These are phyloP conservation scores for Amphimedon queenslandica DNA, from an alignment of 37 sponge, comb jelly and placozoan genomes.

Conservation along the genomic window DNA sequence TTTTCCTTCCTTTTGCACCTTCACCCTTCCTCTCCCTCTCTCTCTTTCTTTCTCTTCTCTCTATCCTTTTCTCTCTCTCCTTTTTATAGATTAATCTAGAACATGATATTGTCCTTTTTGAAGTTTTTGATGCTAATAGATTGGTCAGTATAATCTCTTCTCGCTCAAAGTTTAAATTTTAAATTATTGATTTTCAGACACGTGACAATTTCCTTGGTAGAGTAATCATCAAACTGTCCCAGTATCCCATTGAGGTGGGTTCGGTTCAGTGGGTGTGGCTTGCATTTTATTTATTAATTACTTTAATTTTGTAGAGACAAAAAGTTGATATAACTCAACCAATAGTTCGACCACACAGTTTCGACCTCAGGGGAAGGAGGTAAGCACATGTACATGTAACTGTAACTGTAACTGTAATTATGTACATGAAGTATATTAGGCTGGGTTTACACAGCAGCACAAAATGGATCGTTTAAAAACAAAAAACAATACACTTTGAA, in stretches of 20 bases:
- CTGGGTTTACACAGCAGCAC: too few species aligned
- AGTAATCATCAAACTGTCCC: conserved; percentile 45
- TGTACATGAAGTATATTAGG: not conserved
- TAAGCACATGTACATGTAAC: not conserved
- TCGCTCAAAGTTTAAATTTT: not conserved
- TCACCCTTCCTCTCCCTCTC: too few species aligned
- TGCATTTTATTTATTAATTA: too few species aligned
- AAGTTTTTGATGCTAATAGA: conserved; percentile 77
- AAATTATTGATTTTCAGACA: too few species aligned
- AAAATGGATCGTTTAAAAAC: too few species aligned
- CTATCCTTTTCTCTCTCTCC: conserved; percentile 8
- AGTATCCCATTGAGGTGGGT: conserved; percentile 41
- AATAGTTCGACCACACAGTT: not conserved
- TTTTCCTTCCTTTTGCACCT: too few species aligned
- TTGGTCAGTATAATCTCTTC: conserved; percentile 18
- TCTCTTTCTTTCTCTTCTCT: too few species aligned
- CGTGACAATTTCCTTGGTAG: conserved; percentile 74
- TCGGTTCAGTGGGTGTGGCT: not conserved
- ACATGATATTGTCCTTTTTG: conserved; percentile 44
- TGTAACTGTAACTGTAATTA: not conserved
- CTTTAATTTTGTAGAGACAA: not conserved
- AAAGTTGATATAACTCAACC: not conserved
- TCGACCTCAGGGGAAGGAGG: conserved; percentile 19
- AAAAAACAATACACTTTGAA: too few species aligned
- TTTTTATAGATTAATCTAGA: conserved; percentile 23